Evolutionary conservation across 2,888 invertebrate species (phyloP), one percentile per base, ranked within the genome.

Genomic region (Crocallis elinguaria): DNA sequence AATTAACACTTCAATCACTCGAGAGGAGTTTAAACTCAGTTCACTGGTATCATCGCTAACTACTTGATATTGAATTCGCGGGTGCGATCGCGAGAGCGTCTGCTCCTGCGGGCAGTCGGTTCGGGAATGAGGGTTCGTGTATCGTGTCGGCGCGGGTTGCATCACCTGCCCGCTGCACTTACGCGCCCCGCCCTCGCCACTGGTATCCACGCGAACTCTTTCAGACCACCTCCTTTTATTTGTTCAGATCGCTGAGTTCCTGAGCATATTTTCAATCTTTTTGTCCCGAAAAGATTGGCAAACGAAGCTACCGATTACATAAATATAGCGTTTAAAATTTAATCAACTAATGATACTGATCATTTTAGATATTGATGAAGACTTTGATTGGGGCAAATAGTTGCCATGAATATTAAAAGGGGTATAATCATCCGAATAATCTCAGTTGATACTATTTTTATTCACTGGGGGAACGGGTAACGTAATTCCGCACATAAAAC

Each of bases 121-220:
- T 73, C 64, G 69, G 69, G 78, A 86, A 77, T 86, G 83, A 80
- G 61, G 69, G 59, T 38, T 12, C 33, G 46, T n/a, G n/a, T n/a
- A n/a, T n/a, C n/a, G 67, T 64, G 64, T 64, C 64, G 71, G 63
- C 66, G 52, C 46, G 52, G 57, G 75, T 75, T 79, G 84, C 83
- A 85, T 79, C 88, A 86, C 84, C 86, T 86, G 84, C 79, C 74
- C 67, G 63, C 68, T 66, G 66, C 60, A 32, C 48, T 65, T 77
- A 71, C 76, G 77, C 75, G 81, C 77, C 84, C 79, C 84, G 84
- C 86, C 86, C 78, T 77, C 82, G 58, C 49, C 46, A 43, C 33
- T 6, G 27, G 9, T 29, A 49, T 81, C 84, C 84, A 29, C 39
- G 19, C 29, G 30, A 5, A 9, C 17, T 37, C 42, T 38, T 21